A percentile compares a stretch with the other conserved stretches of the same genome.
Conservation (phyloP, 2,113 vertebrate species). For the Percopsis transmontana region DNA sequence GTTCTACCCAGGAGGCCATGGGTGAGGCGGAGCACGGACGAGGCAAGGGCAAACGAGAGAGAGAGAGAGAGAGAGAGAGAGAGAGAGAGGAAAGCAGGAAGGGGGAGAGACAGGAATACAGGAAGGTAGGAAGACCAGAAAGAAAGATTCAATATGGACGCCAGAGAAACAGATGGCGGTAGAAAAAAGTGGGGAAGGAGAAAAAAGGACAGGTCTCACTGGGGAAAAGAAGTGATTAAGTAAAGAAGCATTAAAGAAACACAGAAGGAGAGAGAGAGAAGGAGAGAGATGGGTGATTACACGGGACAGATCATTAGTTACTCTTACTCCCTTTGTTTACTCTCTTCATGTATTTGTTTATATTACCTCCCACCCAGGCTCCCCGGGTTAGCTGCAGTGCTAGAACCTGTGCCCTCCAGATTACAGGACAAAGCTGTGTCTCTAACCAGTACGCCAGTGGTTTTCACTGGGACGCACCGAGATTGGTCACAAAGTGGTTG, state of each 20-base stretch:
- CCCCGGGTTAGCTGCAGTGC: too few relatives aligned
- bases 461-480: too few relatives aligned
- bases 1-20: conserved; percentile 18
- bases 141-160: conserved; percentile 1
- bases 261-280: conserved; percentile 4
- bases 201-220: not conserved
- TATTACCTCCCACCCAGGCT: too few relatives aligned
- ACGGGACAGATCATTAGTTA: not conserved
- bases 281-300: not conserved
- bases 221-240: not conserved
- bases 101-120: conserved; percentile 6
- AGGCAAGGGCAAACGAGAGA: conserved; percentile 46
- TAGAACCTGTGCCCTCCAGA: too few relatives aligned
- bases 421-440: too few relatives aligned
- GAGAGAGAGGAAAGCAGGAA: conserved; percentile 23
- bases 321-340: too few relatives aligned
- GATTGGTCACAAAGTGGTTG: too few relatives aligned
- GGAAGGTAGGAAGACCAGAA: not conserved
- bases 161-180: not conserved
- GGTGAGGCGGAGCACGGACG: conserved; percentile 17
- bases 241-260: not conserved
- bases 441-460: too few relatives aligned
- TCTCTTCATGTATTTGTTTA: too few relatives aligned
- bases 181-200: not conserved
- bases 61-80: conserved; percentile 25